phyloP scores from a whole-genome alignment of 2,113 vertebrate genomes.

The Gymnarchus niloticus region DNA sequence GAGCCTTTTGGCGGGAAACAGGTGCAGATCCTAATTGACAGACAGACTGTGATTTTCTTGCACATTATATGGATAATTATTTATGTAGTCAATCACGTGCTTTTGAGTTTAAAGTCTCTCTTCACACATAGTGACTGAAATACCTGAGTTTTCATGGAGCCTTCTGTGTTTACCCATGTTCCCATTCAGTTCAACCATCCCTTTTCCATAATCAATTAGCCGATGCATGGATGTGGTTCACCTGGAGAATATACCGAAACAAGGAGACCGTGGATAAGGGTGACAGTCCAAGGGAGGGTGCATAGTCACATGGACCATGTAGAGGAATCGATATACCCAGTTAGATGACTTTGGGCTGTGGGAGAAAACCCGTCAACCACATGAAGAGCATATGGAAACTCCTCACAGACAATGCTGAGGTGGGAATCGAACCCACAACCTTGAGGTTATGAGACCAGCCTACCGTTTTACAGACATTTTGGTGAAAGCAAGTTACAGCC shows the following conservation, averaged over 20 bases:
- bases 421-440: background rate
- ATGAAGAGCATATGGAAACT: background rate
- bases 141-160: background rate
- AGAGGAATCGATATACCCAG: background rate
- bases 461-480: too few relatives aligned
- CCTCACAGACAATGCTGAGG: background rate
- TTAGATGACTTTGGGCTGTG: background rate
- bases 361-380: background rate
- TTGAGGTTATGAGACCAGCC: background rate
- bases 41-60: background rate
- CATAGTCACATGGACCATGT: background rate
- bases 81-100: background rate
- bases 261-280: background rate
- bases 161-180: background rate
- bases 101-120: background rate
- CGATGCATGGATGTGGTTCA: background rate
- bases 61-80: background rate
- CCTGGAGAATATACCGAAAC: background rate
- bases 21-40: background rate
- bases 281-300: background rate
- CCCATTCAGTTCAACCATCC: background rate
- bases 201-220: background rate
- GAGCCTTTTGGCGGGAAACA: background rate
- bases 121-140: background rate
- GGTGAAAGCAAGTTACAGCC: background rate